These are phyloP conservation scores for Spinus pinus DNA, from an alignment of 2,797 vertebrate species.

Conservation along the genomic window DNA sequence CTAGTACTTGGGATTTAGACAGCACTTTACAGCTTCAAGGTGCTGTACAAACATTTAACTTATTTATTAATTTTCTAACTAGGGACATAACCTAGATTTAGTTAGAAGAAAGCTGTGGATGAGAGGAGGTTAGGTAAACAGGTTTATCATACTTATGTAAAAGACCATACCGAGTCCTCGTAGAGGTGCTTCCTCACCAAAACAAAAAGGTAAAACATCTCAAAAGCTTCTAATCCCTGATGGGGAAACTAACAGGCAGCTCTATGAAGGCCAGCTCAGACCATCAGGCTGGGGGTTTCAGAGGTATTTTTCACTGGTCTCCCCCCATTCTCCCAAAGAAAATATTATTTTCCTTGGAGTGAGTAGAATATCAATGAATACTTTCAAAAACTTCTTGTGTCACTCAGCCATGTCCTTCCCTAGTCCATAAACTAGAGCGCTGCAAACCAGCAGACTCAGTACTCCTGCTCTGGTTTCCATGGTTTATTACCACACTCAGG, in stretches of 20 bases:
- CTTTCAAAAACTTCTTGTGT: neutral
- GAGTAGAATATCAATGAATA: neutral
- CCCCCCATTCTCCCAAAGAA: neutral
- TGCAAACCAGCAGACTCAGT: neutral
- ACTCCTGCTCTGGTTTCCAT: neutral
- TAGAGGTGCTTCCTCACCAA: neutral
- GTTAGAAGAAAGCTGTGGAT: neutral
- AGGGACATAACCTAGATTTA: slow-evolving; percentile 59
- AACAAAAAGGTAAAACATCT: neutral
- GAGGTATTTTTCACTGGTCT: neutral
- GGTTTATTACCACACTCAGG: neutral
- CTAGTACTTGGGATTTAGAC: slow-evolving; percentile 10
- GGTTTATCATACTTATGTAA: neutral
- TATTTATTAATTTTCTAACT: slow-evolving; percentile 57
- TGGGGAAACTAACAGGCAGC: fast-evolving
- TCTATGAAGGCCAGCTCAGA: neutral
- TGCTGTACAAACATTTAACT: slow-evolving; percentile 54
- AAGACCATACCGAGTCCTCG: neutral
- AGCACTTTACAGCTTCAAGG: slow-evolving; percentile 49
- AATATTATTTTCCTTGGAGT: neutral
- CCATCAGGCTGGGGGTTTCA: neutral
- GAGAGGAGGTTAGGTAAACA: neutral
- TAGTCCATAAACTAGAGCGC: neutral
- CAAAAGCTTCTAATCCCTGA: neutral
- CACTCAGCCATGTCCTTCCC: neutral